Evolutionary conservation across 2,113 vertebrate genomes (phyloP).

Genomic region (Cryptotis parvus): DNA sequence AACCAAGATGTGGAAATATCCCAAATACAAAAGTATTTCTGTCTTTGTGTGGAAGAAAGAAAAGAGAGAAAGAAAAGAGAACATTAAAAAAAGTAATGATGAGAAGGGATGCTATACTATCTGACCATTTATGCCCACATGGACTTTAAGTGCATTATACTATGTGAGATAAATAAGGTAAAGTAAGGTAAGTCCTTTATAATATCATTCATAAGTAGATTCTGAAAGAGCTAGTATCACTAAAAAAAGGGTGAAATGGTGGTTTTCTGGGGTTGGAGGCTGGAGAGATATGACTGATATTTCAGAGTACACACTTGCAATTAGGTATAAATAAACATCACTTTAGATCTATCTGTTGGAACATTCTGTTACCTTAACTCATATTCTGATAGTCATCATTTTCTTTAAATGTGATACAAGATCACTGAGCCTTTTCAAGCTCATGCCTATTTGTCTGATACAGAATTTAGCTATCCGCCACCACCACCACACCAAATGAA

Average conservation of each 20-base stretch:
- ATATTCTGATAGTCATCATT: background rate
- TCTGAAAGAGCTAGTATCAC: background rate
- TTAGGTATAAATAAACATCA: background rate
- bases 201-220: background rate
- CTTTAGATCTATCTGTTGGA: background rate
- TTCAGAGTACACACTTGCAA: background rate
- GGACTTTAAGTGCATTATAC: background rate
- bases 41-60: background rate
- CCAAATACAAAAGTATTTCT: background rate
- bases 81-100: background rate
- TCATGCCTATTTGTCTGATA: background rate
- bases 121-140: background rate
- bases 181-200: background rate
- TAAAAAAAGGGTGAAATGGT: background rate
- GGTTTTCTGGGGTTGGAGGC: background rate
- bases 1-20: background rate
- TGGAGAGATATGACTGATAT: background rate
- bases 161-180: too few species aligned
- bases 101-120: background rate
- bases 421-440: background rate
- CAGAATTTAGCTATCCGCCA: background rate
- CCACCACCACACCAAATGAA: background rate
- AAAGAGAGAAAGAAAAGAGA: background rate
- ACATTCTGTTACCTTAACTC: background rate
- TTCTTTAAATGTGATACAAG: background rate